Conservation (phyloP, 2,797 vertebrate genomes). For the Chelmon rostratus region DNA sequence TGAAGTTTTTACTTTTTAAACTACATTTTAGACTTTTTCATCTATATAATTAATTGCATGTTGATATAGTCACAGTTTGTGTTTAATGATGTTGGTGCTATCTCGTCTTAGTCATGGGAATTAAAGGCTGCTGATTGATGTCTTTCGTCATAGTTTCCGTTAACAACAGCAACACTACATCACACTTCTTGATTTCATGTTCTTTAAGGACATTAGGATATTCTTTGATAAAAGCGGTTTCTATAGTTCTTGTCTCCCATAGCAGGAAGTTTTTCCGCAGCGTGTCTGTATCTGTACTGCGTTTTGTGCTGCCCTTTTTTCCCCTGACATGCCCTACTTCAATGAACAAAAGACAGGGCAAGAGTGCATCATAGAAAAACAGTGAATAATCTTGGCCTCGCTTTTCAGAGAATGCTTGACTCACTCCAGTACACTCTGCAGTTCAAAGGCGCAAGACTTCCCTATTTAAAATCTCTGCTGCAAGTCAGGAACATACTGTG, state of each 20-base stretch:
- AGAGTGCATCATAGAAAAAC: slow-evolving; percentile 55
- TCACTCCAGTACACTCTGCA: slow-evolving; percentile 46
- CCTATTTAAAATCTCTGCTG: slow-evolving; percentile 69
- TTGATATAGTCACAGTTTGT: no score
- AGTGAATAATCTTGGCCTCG: slow-evolving; percentile 57
- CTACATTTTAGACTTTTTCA: no score
- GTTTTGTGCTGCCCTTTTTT: slow-evolving; percentile 42
- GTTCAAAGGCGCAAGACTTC: slow-evolving; percentile 70
- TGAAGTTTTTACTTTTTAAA: no score
- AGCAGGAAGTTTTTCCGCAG: slow-evolving; percentile 23
- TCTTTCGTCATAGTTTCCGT: no score
- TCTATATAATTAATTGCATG: no score
- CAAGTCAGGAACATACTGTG: slow-evolving; percentile 66
- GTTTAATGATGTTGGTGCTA: no score
- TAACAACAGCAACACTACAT: no score
- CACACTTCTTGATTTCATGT: slow-evolving; percentile 17
- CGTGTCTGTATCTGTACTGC: slow-evolving; percentile 23
- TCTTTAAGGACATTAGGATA: not conserved
- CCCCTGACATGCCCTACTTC: slow-evolving; percentile 66
- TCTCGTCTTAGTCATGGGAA: no score
- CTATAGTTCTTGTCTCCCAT: slow-evolving; percentile 16
- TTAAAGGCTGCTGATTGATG: no score
- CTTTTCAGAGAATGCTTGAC: slow-evolving; percentile 58
- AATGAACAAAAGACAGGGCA: slow-evolving; percentile 68
- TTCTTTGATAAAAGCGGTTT: slow-evolving; percentile 12